Evolutionary conservation across 2,113 vertebrate species (phyloP), one percentile per base, ranked within the genome.

Genomic region (Cololabis saira): DNA sequence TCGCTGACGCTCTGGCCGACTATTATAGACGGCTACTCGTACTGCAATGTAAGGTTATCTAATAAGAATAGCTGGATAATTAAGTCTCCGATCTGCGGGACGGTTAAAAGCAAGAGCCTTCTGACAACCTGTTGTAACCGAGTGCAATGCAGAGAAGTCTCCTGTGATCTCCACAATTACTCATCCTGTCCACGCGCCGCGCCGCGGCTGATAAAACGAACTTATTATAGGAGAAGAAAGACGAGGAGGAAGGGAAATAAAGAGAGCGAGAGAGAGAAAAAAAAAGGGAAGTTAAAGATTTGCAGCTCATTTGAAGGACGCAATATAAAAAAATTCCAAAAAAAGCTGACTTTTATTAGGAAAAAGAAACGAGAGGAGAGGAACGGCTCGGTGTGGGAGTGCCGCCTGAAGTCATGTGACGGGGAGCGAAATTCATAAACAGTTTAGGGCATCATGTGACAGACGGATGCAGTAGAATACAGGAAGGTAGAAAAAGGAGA

Each of bases 101-200:
- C 40, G 57, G 21, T 61, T 66, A 88, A 72, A 83, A 61, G 50
- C 74, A 64, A 47, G 71, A 81, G 76, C 72, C 67, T 76, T 63
- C 73, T 71, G 82, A 85, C 82, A 88, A 87, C 87, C 81, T 87
- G 88, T 87, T 90, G 90, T 78, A 90, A 91, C 76, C 6, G 1
- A 84, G 81, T 82, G 89, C 86, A 89, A 87, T 67, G 77, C 72
- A 64, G 74, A 74, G 71, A 76, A 60, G 66, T 63, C 76, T 82
- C 75, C 89, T 87, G 81, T 89, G 89, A 89, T 87, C 84, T 88
- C 40, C 58, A 59, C 78, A 83, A 88, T 87, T 81, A 88, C 65
- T 85, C 76, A 85, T 81, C 69, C 85, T 66, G 80, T 78, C 74
- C 81, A 85, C 74, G 76, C 80, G 74, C 63, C 44, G 76, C 68